A percentile compares a stretch with the other conserved stretches of the same genome.
These are phyloP conservation scores for Gallinago paraguaiae DNA, from an alignment of 2,113 vertebrate genomes.

Conservation along the genomic window DNA sequence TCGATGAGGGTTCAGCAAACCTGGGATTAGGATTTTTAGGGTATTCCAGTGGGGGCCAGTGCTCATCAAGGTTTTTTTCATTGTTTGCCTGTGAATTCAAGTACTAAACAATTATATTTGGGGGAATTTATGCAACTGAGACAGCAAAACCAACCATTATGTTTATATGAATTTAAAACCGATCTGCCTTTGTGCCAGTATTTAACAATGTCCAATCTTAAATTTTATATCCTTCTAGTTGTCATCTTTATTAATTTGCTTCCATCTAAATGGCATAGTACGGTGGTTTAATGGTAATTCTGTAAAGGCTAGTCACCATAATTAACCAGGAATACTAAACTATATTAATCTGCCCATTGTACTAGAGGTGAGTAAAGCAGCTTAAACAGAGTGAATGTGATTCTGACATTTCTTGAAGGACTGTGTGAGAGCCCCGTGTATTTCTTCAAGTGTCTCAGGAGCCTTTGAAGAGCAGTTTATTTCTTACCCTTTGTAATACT, in stretches of 20 bases:
- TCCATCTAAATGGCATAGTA: background rate
- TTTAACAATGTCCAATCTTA: background rate
- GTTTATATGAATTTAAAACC: background rate
- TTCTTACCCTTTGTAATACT: background rate
- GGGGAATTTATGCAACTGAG: background rate
- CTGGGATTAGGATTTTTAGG: fast-evolving
- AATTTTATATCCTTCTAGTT: background rate
- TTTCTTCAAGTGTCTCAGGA: background rate
- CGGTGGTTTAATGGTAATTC: background rate
- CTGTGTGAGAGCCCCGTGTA: fast-evolving
- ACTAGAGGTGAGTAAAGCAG: background rate
- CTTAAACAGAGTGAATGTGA: background rate
- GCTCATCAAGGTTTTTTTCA: background rate
- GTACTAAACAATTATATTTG: background rate
- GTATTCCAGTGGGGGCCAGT: background rate
- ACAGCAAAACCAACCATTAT: background rate
- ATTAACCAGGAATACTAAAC: background rate
- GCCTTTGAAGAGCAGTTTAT: background rate
- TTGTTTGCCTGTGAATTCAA: background rate
- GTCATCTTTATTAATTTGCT: background rate
- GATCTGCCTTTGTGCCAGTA: background rate
- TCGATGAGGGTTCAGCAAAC: background rate
- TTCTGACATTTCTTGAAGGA: background rate
- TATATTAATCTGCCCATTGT: background rate
- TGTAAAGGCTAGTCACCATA: background rate